Conservation (phyloP, 2,797 vertebrate genomes). For the Sciaenops ocellatus region DNA sequence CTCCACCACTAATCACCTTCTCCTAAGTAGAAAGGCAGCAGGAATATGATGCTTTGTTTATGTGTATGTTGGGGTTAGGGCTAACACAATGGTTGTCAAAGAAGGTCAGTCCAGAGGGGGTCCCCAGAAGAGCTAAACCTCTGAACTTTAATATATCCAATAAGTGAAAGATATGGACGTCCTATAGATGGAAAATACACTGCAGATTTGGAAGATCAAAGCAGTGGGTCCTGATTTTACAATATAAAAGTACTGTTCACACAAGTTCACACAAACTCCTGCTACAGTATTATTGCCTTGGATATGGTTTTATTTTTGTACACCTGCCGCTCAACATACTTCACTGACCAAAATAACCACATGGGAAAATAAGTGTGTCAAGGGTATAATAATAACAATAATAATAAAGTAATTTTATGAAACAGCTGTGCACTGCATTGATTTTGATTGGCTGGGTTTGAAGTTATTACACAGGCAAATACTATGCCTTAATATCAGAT, state of each 20-base stretch:
- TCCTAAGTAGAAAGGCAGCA: background rate
- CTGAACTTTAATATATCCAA: background rate
- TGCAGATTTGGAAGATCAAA: no score
- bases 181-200: background rate
- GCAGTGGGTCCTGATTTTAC: no score
- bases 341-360: background rate
- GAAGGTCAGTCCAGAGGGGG: no score
- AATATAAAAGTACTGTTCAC: background rate
- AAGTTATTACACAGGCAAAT: background rate
- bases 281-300: background rate
- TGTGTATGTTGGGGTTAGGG: no score
- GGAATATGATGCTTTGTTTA: background rate
- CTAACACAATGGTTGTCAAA: background rate
- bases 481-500: background rate
- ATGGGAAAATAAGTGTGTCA: background rate
- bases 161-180: background rate
- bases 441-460: background rate
- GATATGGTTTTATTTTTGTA: background rate
- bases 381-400: no score
- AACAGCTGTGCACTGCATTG: background rate
- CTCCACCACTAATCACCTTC: slow-evolving; percentile 36
- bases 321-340: background rate
- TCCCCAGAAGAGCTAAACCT: background rate
- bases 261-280: background rate
- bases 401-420: background rate